A percentile compares a stretch with the other conserved stretches of the same genome.
Evolutionary conservation across 2,113 vertebrate genomes (phyloP).

Genomic region (Thryonomys swinderianus): DNA sequence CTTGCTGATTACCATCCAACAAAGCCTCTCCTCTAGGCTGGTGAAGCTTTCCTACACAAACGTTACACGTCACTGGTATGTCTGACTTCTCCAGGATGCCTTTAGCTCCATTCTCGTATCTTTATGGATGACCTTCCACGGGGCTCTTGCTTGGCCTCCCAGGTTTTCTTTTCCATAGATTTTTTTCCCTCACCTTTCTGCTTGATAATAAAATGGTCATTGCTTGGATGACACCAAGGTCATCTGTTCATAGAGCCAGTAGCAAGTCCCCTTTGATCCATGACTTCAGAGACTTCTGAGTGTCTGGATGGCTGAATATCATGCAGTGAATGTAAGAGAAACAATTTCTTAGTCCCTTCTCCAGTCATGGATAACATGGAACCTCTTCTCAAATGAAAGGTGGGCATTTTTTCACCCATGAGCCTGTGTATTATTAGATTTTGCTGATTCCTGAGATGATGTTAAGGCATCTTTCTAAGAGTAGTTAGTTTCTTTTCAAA

Average conservation of each 20-base stretch:
- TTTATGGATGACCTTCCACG: too few species aligned
- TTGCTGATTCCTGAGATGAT: not conserved
- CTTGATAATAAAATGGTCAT: not conserved
- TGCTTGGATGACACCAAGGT: not conserved
- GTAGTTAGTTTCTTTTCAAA: not conserved
- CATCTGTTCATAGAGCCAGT: not conserved
- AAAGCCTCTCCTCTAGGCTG: too few species aligned
- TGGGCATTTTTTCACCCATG: not conserved
- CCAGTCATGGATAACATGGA: not conserved
- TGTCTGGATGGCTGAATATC: not conserved
- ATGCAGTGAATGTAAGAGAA: not conserved
- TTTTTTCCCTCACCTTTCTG: not conserved
- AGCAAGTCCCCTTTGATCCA: not conserved
- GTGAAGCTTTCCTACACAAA: too few species aligned
- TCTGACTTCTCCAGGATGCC: too few species aligned
- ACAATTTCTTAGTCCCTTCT: not conserved
- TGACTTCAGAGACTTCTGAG: not conserved
- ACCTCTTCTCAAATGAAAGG: not conserved
- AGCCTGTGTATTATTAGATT: not conserved
- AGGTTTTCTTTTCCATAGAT: too few species aligned
- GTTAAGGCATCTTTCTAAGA: not conserved
- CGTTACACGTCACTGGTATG: too few species aligned
- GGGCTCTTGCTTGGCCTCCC: too few species aligned
- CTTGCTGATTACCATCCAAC: too few species aligned
- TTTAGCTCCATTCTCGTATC: too few species aligned